Evolutionary conservation across 2,113 vertebrate species (phyloP).

Genomic region (Helogale parvula): DNA sequence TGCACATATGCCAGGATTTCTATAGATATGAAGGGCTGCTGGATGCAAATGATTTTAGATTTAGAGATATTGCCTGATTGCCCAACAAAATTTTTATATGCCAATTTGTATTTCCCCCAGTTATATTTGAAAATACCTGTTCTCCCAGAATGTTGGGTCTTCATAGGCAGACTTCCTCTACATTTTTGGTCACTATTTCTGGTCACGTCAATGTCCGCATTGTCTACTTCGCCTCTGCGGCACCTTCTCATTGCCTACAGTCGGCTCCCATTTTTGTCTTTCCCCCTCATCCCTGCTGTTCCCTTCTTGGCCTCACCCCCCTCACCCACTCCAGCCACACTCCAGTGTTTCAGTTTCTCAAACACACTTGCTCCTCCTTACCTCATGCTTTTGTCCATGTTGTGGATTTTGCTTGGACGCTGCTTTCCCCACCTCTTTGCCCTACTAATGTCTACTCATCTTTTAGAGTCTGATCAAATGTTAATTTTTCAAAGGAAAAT

Average conservation of each 20-base stretch:
- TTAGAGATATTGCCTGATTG: neutral
- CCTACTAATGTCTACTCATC: neutral
- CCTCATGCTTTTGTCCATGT: neutral
- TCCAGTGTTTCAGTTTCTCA: neutral
- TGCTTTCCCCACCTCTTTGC: neutral
- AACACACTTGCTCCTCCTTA: neutral
- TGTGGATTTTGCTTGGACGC: neutral
- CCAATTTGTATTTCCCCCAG: neutral
- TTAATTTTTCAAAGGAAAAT: neutral
- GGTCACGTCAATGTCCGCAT: neutral
- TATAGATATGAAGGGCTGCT: neutral
- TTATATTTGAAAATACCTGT: neutral
- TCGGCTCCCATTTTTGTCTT: neutral
- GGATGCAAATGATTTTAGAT: neutral
- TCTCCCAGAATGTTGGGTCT: neutral
- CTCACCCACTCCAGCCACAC: neutral
- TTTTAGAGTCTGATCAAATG: neutral
- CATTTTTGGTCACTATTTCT: neutral
- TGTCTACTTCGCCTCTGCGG: neutral
- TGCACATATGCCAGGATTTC: neutral
- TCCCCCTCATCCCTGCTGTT: fast-evolving
- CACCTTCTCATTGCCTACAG: neutral
- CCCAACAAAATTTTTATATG: neutral
- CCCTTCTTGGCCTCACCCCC: neutral
- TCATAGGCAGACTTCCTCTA: neutral